These are phyloP conservation scores for Paraplagusia blochii DNA, from an alignment of 2,113 vertebrate genomes.

Conservation along the genomic window DNA sequence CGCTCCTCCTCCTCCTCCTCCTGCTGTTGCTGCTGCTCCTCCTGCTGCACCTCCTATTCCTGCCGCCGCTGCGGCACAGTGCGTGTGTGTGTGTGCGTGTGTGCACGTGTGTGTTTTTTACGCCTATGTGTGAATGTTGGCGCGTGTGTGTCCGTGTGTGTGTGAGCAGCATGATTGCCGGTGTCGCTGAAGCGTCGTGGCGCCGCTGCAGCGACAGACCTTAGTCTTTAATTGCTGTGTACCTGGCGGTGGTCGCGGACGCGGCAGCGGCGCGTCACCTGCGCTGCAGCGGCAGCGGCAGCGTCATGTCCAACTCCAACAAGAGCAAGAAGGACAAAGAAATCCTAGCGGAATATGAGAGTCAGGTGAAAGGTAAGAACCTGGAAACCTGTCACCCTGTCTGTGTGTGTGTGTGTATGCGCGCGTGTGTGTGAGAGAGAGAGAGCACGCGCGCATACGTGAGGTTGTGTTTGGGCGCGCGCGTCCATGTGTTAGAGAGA, in stretches of 20 bases:
- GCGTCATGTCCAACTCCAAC: conserved; percentile 85
- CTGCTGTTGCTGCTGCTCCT: conserved; percentile 22
- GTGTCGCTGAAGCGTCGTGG: conserved; percentile 46
- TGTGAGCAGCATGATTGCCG: conserved; percentile 41
- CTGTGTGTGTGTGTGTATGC: conserved; percentile 5
- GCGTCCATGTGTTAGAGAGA: conserved; percentile 52
- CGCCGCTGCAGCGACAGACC: conserved; percentile 30
- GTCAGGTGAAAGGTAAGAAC: conserved; percentile 93
- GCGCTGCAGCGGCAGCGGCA: conserved; percentile 2
- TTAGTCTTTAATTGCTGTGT: conserved; percentile 22
- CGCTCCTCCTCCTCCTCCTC: conserved; percentile 6
- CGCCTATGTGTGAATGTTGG: conserved; percentile 34
- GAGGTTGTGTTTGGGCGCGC: too few relatives aligned
- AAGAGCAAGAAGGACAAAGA: conserved; percentile 96
- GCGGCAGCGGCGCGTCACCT: conserved; percentile 16
- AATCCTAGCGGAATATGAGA: conserved; percentile 92
- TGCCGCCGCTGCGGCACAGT: conserved; percentile 62
- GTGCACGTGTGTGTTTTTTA: conserved; percentile 9
- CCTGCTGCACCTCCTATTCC: conserved; percentile 40
- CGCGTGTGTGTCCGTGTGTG: conserved; percentile 33
- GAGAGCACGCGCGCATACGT: conserved; percentile 3
- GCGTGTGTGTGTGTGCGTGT: conserved; percentile 28
- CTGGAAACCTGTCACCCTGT: conserved; percentile 26
- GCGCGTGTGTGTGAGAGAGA: conserved; percentile 28
- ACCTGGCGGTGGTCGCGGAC: not conserved